Base-by-base conservation (phyloP, 1,140 invertebrate genomes). In the Trichonephila clavata region DNA sequence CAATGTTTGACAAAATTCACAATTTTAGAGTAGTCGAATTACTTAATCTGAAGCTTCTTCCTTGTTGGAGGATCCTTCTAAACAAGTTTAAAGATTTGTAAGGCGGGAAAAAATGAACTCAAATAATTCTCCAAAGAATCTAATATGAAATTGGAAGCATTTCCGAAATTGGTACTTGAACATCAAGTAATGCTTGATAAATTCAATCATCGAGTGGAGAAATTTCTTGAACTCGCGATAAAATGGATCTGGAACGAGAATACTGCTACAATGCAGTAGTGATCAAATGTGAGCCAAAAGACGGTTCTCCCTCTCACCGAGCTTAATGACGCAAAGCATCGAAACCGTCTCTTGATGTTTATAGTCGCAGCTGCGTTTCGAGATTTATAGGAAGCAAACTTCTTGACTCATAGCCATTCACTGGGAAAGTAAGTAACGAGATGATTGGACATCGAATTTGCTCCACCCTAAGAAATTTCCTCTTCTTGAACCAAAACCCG, bases 381-480 rank as follows among this genome's bases (percentile, higher is more conserved):
- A 77, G 87, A 77, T 59, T 57, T 71, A 90, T 77, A 77, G 39
- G 24, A 59, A 59, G 21, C 18, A 43, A 77, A 59, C 68, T 77
- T 90, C 27, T 24, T 80, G 87, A 43, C n/a, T 90, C 87, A 90
- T 71, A 90, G 87, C 43, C 87, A 71, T 39, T 57, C 65, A 16
- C 50, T 32, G 50, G 14, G 68, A 77, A 83, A 90, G 86, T 88
- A 88, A 90, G 32, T 90, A 77, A 90, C 43, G 13, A 59, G 65
- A 90, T 90, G 87, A 90, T 77, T 39, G 68, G 65, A 32, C 68
- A 90, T 77, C 24, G 21, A 68, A 77, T 77, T 90, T 90, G 59
- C 68, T 60, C 21, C 57, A 77, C 68, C 24, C 68, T 20, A 6
- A 80, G 68, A 90, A 77, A 77, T 89, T 77, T 77, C 87, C 87